Conservation (phyloP, 2,113 vertebrate species). For the Caracal caracal region DNA sequence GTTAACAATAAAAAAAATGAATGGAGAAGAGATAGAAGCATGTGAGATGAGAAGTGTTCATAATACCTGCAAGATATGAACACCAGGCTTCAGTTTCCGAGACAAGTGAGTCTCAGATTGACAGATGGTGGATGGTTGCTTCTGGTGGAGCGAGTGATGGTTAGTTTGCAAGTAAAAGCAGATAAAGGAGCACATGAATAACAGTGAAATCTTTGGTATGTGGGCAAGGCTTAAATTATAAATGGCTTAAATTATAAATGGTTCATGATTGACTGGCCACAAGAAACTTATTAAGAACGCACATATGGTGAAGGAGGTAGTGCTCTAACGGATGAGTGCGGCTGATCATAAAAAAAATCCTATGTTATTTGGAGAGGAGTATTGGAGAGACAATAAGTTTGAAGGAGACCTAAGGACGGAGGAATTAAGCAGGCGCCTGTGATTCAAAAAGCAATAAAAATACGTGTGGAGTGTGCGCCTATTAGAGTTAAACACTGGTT, state of each 20-base stretch:
- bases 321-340: background rate
- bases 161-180: conserved; percentile 80
- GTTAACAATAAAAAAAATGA: conserved; percentile 71
- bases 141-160: conserved; percentile 59
- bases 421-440: background rate
- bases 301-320: conserved; percentile 56
- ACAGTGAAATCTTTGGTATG: conserved; percentile 75
- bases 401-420: background rate
- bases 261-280: conserved; percentile 75
- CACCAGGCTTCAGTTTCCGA: conserved; percentile 53
- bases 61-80: conserved; percentile 61
- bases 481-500: background rate
- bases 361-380: background rate
- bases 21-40: conserved; percentile 30
- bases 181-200: conserved; percentile 70
- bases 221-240: conserved; percentile 77
- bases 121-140: conserved; percentile 69
- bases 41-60: conserved; percentile 52
- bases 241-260: conserved; percentile 79
- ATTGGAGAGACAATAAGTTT: background rate
- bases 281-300: conserved; percentile 73
- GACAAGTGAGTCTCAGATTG: conserved; percentile 67
- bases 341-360: background rate
- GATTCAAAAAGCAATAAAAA: background rate
- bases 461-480: background rate